Evolutionary conservation across 2,797 vertebrate species (phyloP).

Genomic region (Pangasius macronema): DNA sequence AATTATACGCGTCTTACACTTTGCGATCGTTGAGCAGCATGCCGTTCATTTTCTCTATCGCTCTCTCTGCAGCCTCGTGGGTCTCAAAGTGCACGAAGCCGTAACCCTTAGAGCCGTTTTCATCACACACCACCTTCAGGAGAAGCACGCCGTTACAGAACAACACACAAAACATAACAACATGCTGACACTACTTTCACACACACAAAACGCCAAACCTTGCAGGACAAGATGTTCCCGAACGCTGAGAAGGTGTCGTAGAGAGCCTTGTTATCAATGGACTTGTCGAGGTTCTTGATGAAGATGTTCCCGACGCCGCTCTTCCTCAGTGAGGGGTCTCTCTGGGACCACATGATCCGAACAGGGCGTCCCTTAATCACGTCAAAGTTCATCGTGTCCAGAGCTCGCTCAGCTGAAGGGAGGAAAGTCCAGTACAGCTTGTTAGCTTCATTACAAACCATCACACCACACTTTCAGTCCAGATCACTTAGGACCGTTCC

Average conservation of each 20-base stretch:
- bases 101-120: slow-evolving; percentile 98
- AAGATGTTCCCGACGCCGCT: slow-evolving; percentile 99
- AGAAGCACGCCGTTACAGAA: slow-evolving; percentile 41
- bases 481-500: neutral
- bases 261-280: slow-evolving; percentile 97
- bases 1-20: slow-evolving; percentile 76
- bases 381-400: slow-evolving; percentile 99
- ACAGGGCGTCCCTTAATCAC: slow-evolving; percentile 97
- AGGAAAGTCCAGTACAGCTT: neutral
- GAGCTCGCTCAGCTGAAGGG: slow-evolving; percentile 88
- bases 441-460: neutral
- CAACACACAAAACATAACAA: slow-evolving; percentile 33
- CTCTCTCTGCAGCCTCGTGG: slow-evolving; percentile 95
- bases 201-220: slow-evolving; percentile 80
- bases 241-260: slow-evolving; percentile 99
- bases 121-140: slow-evolving; percentile 94
- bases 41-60: slow-evolving; percentile 99
- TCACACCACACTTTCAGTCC: neutral
- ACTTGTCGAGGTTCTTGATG: slow-evolving; percentile 99
- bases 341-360: slow-evolving; percentile 99
- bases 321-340: slow-evolving; percentile 96
- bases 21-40: slow-evolving; percentile 98
- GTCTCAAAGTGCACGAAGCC: slow-evolving; percentile 99
- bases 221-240: slow-evolving; percentile 98
- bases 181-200: neutral